Conservation (phyloP, 1,140 invertebrate genomes). For the Caligus rogercresseyi region DNA sequence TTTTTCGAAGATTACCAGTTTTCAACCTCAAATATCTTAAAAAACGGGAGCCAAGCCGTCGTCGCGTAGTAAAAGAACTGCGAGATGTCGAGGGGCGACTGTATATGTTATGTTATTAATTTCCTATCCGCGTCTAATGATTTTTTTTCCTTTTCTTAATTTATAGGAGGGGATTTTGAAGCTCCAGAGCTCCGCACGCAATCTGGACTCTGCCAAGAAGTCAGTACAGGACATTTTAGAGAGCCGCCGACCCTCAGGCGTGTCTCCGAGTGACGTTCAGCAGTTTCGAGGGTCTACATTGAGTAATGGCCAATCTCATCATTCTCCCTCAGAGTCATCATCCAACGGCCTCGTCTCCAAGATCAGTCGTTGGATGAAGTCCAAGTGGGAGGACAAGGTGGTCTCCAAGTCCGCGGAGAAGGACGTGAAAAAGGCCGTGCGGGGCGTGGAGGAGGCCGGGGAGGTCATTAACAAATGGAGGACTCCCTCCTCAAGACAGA, state of each 20-base stretch:
- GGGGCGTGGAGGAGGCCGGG: neutral
- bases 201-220: neutral
- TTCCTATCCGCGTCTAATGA: no score
- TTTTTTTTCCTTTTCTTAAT: neutral
- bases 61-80: no score
- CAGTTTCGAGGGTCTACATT: neutral
- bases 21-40: no score
- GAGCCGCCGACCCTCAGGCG: neutral
- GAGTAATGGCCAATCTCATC: no score
- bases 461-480: neutral
- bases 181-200: neutral
- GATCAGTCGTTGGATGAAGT: neutral
- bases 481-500: neutral
- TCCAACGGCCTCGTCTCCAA: neutral
- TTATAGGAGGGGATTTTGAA: neutral
- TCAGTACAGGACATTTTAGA: neutral
- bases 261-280: neutral
- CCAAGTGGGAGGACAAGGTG: neutral
- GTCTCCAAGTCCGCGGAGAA: neutral
- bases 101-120: no score
- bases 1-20: no score
- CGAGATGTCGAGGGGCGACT: no score
- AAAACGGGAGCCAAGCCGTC: no score
- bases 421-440: neutral
- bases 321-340: neutral